Evolutionary conservation across 2,888 invertebrate species (phyloP).

Genomic region (Drosophila peninsularis): DNA sequence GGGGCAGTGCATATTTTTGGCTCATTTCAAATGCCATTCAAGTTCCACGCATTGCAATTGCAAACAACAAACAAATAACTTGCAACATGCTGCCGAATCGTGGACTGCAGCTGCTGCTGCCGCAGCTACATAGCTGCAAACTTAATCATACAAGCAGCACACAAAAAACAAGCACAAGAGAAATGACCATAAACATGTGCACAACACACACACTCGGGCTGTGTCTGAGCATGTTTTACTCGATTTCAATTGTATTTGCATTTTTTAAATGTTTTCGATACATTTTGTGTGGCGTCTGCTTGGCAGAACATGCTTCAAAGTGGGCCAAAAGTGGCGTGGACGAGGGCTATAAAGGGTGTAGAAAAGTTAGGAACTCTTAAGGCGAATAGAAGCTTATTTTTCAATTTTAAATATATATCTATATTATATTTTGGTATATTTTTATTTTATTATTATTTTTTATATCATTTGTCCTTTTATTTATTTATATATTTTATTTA

Average conservation of each 20-base stretch:
- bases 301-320: neutral
- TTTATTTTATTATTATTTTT: too few species aligned
- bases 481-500: too few species aligned
- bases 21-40: neutral
- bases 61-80: slow-evolving; percentile 2
- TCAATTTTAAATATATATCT: too few species aligned
- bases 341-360: too few species aligned
- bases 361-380: too few species aligned
- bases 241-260: slow-evolving; percentile 19
- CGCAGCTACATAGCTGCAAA: slow-evolving; percentile 18
- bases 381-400: too few species aligned
- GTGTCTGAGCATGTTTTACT: slow-evolving; percentile 6
- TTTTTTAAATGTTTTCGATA: neutral
- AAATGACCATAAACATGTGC: neutral
- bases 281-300: neutral
- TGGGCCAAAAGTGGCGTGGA: neutral
- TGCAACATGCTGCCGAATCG: slow-evolving; percentile 16
- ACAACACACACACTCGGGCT: neutral
- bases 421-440: too few species aligned
- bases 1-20: neutral
- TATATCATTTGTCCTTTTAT: too few species aligned
- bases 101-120: neutral
- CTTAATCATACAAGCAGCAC: neutral
- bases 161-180: neutral
- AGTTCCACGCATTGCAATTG: neutral